These are phyloP conservation scores for Saccopteryx bilineata DNA, from an alignment of 2,113 vertebrate genomes.

Conservation along the genomic window DNA sequence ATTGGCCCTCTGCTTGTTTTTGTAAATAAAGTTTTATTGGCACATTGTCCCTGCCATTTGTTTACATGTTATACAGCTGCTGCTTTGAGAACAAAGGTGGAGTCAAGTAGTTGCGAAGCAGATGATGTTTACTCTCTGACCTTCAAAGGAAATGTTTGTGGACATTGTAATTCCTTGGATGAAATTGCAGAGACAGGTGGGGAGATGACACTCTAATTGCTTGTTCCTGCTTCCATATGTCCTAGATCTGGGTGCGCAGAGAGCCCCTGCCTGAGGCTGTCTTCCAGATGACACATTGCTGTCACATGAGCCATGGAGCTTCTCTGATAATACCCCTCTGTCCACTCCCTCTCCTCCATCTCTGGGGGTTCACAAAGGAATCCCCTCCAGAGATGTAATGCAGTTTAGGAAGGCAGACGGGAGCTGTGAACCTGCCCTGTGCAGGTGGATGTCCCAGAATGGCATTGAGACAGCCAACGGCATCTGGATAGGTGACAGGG, in stretches of 20 bases:
- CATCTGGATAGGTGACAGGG: too few relatives aligned
- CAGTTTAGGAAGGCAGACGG: too few relatives aligned
- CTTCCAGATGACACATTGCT: too few relatives aligned
- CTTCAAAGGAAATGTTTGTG: rapidly evolving
- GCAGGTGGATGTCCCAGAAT: too few relatives aligned
- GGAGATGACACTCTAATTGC: too few relatives aligned
- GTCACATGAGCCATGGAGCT: too few relatives aligned
- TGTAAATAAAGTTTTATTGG: constrained; percentile 58
- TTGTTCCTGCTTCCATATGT: not conserved
- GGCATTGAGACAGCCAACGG: too few relatives aligned
- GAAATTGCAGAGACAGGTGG: not conserved
- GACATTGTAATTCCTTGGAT: not conserved
- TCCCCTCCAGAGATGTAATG: too few relatives aligned
- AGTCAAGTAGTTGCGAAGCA: not conserved
- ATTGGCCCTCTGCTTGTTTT: not conserved
- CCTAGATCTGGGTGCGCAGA: rapidly evolving
- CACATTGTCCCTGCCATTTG: rapidly evolving
- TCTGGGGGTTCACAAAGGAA: not conserved
- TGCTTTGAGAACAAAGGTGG: not conserved
- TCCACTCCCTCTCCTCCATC: too few relatives aligned
- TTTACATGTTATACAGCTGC: not conserved
- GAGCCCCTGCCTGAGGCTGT: rapidly evolving
- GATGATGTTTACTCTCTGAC: rapidly evolving
- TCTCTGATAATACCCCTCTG: rapidly evolving
- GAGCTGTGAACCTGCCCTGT: too few relatives aligned